Conservation (phyloP, 2,113 vertebrate genomes). For the Actinemys pallida region DNA sequence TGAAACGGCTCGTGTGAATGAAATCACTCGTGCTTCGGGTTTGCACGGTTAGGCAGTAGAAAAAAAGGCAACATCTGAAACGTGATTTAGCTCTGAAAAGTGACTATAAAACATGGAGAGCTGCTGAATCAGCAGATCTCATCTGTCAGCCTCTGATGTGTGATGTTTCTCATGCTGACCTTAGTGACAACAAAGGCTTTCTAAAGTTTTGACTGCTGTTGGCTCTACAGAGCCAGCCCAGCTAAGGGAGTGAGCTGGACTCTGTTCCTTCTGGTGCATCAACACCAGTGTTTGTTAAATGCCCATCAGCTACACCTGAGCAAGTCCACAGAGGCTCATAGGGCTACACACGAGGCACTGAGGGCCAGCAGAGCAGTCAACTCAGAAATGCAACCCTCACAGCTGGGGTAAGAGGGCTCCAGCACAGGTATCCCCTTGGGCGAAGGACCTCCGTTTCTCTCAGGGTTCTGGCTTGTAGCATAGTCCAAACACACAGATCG, state of each 20-base stretch:
- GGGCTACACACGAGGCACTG: not conserved
- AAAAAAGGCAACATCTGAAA: not conserved
- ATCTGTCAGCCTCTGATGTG: not conserved
- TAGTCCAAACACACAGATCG: not conserved
- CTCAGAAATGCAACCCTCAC: not conserved
- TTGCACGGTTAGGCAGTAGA: slow-evolving; percentile 11
- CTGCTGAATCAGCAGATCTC: slow-evolving; percentile 38
- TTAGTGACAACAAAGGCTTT: not conserved
- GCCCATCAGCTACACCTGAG: not conserved
- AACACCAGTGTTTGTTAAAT: not conserved
- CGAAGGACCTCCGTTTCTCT: not conserved
- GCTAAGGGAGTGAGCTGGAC: not conserved
- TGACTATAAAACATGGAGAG: not conserved
- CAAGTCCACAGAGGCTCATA: not conserved
- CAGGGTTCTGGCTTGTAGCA: not conserved
- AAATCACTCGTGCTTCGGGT: not conserved
- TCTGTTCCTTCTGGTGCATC: not conserved
- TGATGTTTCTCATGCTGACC: not conserved
- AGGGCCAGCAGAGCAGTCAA: not conserved
- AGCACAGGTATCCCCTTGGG: not conserved
- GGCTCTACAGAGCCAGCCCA: not conserved
- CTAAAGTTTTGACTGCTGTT: not conserved
- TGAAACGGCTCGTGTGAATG: not conserved
- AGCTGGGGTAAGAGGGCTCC: not conserved
- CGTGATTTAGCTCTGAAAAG: slow-evolving; percentile 13